Evolutionary conservation across 1,140 invertebrate species (phyloP).

Genomic region (Spodoptera litura): DNA sequence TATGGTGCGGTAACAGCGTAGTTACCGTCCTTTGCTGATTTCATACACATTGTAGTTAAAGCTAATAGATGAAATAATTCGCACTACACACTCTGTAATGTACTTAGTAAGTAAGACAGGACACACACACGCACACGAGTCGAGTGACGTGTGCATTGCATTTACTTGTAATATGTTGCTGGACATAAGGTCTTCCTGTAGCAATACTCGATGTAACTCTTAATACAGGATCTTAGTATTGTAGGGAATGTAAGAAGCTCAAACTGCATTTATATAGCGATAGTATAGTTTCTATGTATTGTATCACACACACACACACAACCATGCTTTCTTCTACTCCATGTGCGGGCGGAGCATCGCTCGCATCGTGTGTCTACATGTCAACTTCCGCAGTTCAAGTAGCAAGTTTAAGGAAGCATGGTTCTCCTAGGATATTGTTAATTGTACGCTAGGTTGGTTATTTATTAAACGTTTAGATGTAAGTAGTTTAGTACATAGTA

Average conservation of each 20-base stretch:
- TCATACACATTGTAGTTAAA: no score
- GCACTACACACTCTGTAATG: no score
- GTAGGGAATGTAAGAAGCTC: conserved; percentile 49
- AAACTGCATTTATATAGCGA: conserved; percentile 67
- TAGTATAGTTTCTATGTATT: conserved; percentile 32
- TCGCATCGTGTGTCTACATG: no score
- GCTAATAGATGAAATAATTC: no score
- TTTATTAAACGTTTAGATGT: conserved; percentile 16
- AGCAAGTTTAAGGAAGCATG: conserved; percentile 26
- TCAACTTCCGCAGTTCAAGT: not conserved
- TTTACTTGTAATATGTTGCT: no score
- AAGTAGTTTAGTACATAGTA: conserved; percentile 3
- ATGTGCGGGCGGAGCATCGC: no score
- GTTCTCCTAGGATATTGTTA: not conserved
- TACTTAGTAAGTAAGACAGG: no score
- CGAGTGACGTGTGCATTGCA: no score
- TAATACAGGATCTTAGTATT: not conserved
- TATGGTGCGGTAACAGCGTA: no score
- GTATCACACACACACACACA: not conserved
- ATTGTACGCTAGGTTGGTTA: not conserved
- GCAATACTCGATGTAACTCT: conserved; percentile 17
- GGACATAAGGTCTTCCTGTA: not conserved
- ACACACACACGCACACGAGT: no score
- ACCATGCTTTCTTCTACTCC: conserved; percentile 37
- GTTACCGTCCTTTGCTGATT: no score